These are phyloP conservation scores for Hystrix brachyura DNA, from an alignment of 2,113 vertebrate species.

Conservation along the genomic window DNA sequence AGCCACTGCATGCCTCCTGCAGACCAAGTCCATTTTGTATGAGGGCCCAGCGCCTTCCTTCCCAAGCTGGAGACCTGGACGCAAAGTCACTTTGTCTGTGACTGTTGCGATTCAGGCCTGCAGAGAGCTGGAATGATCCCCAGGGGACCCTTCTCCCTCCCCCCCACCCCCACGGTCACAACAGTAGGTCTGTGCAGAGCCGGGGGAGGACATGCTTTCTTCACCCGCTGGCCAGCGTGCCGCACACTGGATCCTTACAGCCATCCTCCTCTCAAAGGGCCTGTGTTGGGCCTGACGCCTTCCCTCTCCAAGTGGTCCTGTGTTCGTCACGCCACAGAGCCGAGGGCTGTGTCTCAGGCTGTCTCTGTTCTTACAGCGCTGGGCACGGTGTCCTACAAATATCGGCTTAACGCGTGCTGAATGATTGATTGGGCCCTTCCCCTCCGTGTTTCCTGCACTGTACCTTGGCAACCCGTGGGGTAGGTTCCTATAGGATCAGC, in stretches of 20 bases:
- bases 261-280: slow-evolving; percentile 68
- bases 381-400: background rate
- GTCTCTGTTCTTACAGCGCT: background rate
- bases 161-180: background rate
- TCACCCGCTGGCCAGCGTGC: background rate
- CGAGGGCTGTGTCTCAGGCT: background rate
- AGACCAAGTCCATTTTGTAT: background rate
- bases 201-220: slow-evolving; percentile 53
- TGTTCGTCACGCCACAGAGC: background rate
- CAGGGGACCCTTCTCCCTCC: background rate
- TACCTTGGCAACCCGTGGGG: background rate
- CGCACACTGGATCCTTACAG: background rate
- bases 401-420: background rate
- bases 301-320: background rate
- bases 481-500: slow-evolving; percentile 47
- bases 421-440: background rate
- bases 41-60: background rate
- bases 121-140: slow-evolving; percentile 38
- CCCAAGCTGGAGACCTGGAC: background rate
- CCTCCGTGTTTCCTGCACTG: background rate
- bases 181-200: slow-evolving; percentile 53
- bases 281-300: slow-evolving; percentile 60
- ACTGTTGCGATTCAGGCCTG: background rate
- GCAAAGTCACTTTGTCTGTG: background rate
- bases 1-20: background rate